Conservation (phyloP, 30 jellyfish, hydroid and myxozoan species). For the Mastigias papua region DNA sequence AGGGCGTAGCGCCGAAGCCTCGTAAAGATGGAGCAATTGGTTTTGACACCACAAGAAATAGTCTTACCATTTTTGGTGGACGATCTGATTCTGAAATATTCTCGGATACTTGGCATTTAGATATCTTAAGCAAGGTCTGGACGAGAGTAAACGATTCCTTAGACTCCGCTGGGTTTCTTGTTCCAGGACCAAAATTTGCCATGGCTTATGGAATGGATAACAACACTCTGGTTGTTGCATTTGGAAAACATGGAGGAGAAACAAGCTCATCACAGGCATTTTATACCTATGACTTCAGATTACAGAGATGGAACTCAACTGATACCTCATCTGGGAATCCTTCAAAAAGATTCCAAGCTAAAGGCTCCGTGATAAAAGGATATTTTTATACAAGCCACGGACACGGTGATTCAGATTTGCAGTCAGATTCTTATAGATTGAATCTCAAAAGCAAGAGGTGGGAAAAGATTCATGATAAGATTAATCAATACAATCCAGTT, state of each 20-base stretch:
- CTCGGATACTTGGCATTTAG: constrained; percentile 74
- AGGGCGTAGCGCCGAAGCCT: constrained; percentile 56
- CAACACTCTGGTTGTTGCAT: constrained; percentile 27
- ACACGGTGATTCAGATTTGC: constrained; percentile 36
- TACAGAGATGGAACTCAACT: constrained; percentile 50
- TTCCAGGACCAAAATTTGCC: constrained; percentile 63
- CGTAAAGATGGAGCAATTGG: constrained; percentile 76
- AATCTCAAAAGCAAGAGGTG: constrained; percentile 28
- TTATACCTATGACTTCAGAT: constrained; percentile 45
- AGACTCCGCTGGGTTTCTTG: not conserved
- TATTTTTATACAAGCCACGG: constrained; percentile 68
- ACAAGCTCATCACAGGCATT: constrained; percentile 25
- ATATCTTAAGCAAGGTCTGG: constrained; percentile 43
- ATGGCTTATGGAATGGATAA: constrained; percentile 37
- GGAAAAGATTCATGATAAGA: constrained; percentile 51
- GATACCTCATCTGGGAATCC: constrained; percentile 38
- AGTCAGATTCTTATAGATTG: constrained; percentile 43
- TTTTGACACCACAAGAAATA: constrained; percentile 28
- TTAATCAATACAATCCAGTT: constrained; percentile 62
- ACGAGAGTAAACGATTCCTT: constrained; percentile 11
- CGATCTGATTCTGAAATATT: constrained; percentile 9
- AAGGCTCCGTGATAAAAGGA: constrained; percentile 56
- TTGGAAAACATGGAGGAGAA: constrained; percentile 37
- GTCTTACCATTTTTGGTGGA: constrained; percentile 71
- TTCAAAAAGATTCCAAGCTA: constrained; percentile 29